Conservation (phyloP, 2,888 invertebrate genomes). For the Aphidoletes aphidimyza region DNA sequence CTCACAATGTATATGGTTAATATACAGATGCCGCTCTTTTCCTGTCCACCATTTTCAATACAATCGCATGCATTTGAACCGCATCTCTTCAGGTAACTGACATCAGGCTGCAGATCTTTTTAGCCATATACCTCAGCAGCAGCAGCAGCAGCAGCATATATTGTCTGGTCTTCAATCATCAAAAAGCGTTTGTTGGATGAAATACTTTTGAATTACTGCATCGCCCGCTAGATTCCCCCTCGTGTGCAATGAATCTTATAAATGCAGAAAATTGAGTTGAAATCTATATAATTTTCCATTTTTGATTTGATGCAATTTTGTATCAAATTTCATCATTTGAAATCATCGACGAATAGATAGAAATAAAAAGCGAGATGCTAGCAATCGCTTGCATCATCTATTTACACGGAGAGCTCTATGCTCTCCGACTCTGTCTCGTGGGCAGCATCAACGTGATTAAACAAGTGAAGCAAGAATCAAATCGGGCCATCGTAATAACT, state of each 20-base stretch:
- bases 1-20: no score
- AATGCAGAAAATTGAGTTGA: background rate
- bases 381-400: background rate
- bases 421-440: constrained; percentile 1
- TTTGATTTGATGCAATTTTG: background rate
- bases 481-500: constrained; percentile 4
- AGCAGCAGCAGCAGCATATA: no score
- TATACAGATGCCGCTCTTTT: no score
- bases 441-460: constrained; percentile 34
- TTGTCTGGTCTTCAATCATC: no score
- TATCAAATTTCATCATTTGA: background rate
- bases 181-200: no score
- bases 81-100: no score
- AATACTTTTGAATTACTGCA: no score
- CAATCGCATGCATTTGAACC: no score
- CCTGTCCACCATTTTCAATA: no score
- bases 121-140: no score
- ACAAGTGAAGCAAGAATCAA: constrained; percentile 34
- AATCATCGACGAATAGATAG: background rate
- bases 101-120: no score
- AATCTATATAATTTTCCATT: background rate
- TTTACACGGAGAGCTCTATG: background rate
- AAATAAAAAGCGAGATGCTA: background rate
- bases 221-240: background rate
- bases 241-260: background rate